Conservation (phyloP, 2,797 vertebrate genomes). For the Clamator glandarius region DNA sequence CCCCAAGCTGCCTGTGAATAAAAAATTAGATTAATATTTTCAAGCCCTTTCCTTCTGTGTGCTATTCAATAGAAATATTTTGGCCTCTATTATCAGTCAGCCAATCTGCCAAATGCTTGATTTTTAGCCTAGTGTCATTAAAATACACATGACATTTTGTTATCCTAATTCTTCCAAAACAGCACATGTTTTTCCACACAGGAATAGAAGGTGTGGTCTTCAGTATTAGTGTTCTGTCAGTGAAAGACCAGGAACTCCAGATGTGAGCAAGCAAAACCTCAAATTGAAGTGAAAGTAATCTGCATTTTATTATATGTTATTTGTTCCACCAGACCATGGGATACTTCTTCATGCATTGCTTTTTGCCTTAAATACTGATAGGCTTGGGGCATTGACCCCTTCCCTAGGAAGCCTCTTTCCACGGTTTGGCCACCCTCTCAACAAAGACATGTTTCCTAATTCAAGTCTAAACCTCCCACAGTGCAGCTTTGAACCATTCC, state of each 20-base stretch:
- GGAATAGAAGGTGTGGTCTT: not conserved
- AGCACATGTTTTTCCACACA: not conserved
- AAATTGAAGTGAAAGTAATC: not conserved
- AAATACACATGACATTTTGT: not conserved
- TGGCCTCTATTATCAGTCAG: not conserved
- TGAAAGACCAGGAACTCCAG: not conserved
- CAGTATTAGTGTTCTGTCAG: not conserved
- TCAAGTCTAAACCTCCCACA: too few relatives aligned
- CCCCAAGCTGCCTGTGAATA: not conserved
- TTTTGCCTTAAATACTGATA: not conserved
- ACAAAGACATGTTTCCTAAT: not conserved
- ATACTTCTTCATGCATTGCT: not conserved
- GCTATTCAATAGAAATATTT: not conserved
- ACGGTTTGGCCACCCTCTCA: not conserved
- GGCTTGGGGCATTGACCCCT: not conserved
- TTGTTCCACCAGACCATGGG: not conserved
- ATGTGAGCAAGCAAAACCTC: not conserved
- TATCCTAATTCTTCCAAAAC: not conserved
- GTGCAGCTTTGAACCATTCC: not conserved
- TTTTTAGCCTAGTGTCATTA: not conserved
- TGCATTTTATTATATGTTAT: fast-evolving
- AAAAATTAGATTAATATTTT: not conserved
- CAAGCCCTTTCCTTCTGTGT: not conserved
- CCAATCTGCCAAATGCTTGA: not conserved
- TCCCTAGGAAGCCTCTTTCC: not conserved